Percentiles rank a stretch among this genome's conserved stretches.
Conservation (phyloP, 2,888 invertebrate genomes). For the Drosophila anceps region DNA sequence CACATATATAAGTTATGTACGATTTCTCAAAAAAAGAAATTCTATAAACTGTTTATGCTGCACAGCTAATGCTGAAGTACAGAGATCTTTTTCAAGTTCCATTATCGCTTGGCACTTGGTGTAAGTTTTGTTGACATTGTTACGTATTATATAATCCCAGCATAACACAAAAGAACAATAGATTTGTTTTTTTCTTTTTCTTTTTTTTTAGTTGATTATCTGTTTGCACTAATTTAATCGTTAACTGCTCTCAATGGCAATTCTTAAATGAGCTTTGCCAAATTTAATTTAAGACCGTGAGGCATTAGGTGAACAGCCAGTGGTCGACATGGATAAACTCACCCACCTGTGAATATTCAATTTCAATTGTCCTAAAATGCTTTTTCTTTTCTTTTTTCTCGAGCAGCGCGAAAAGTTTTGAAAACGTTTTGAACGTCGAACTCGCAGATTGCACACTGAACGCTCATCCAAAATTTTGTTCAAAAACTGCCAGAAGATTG, state of each 20-base stretch:
- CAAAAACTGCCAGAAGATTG: constrained; percentile 55
- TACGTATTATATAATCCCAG: constrained; percentile 59
- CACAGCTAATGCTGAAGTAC: constrained; percentile 9
- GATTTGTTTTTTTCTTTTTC: constrained; percentile 56
- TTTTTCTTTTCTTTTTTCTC: constrained; percentile 26
- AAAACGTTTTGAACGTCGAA: constrained; percentile 40
- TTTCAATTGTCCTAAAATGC: constrained; percentile 44
- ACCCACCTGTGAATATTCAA: constrained; percentile 72
- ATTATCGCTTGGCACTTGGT: constrained; percentile 11
- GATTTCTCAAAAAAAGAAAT: constrained; percentile 6
- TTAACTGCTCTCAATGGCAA: constrained; percentile 9
- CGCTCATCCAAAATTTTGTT: constrained; percentile 50
- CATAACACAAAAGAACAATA: constrained; percentile 49
- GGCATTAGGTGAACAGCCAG: constrained; percentile 19
- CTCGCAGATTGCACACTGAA: constrained; percentile 57
- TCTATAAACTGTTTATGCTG: constrained; percentile 7
- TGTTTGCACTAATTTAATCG: constrained; percentile 7
- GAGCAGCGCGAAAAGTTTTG: constrained; percentile 7
- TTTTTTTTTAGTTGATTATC: constrained; percentile 12
- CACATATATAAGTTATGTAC: constrained; percentile 15
- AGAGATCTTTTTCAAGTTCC: constrained; percentile 24
- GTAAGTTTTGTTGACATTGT: constrained; percentile 49
- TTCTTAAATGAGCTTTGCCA: constrained; percentile 4
- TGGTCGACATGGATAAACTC: constrained; percentile 35
- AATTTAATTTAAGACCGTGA: constrained; percentile 3